Conservation (phyloP, 2,888 invertebrate species). For the Bedellia somnulentella region DNA sequence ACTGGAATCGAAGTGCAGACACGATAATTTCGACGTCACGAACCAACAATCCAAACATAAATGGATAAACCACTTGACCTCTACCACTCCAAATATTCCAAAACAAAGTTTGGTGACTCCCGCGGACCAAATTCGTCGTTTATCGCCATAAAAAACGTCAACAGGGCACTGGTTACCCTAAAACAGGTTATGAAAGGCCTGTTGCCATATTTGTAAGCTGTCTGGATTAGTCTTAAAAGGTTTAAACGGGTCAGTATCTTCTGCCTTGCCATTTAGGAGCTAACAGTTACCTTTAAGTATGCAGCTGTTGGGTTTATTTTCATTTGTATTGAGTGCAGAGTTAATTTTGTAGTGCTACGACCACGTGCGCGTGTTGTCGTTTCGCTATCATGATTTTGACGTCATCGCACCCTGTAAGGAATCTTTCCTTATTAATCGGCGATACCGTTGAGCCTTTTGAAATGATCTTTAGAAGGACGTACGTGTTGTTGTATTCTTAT, state of each 20-base stretch:
- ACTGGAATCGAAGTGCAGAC: too few species aligned
- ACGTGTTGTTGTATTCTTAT: too few species aligned
- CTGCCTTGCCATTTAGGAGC: constrained; percentile 12
- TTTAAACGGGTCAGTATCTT: constrained; percentile 46
- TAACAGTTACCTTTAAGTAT: constrained; percentile 3
- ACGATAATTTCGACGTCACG: too few species aligned
- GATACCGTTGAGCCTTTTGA: constrained; percentile 3
- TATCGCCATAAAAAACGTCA: constrained; percentile 21
- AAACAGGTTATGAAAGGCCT: constrained; percentile 57
- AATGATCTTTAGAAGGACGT: too few species aligned
- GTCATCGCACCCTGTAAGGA: constrained; percentile 41
- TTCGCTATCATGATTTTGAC: constrained; percentile 16
- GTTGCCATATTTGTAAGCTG: constrained; percentile 54
- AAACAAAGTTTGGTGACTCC: too few species aligned
- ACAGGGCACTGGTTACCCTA: constrained; percentile 54
- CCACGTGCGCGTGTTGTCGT: constrained; percentile 5
- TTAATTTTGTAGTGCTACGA: constrained; percentile 16
- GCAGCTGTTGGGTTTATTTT: too few species aligned
- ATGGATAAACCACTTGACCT: not conserved
- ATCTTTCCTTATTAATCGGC: constrained; percentile 12
- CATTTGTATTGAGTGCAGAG: too few species aligned
- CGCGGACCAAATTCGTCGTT: constrained; percentile 5
- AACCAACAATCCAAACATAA: constrained; percentile 4
- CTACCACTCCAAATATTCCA: too few species aligned
- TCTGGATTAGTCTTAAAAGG: constrained; percentile 60